Conservation (phyloP, 2,797 vertebrate genomes). For the Gambelia wislizenii region DNA sequence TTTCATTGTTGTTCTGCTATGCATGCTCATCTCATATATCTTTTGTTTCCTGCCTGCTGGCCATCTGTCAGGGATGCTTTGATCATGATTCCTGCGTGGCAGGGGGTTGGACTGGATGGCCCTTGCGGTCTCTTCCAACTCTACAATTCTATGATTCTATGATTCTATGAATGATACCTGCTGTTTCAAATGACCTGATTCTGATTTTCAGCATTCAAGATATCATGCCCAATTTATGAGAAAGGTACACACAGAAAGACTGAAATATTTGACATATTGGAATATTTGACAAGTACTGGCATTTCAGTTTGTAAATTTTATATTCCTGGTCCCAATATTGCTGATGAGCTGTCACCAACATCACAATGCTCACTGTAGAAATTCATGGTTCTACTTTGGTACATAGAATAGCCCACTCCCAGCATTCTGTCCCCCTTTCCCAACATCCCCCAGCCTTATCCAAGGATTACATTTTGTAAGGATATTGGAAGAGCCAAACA, state of each 20-base stretch:
- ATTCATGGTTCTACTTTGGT: background rate
- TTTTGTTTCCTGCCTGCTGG: too few relatives aligned
- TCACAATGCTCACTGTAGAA: background rate
- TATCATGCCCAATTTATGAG: background rate
- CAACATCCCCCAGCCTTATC: background rate
- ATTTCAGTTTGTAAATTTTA: background rate
- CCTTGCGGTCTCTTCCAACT: too few relatives aligned
- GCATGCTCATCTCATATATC: too few relatives aligned
- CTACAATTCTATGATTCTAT: too few relatives aligned
- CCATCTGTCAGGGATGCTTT: too few relatives aligned
- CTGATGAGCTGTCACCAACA: slow-evolving; percentile 12
- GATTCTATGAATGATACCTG: background rate
- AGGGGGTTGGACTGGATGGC: too few relatives aligned
- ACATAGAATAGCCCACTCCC: background rate
- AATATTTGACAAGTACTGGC: background rate
- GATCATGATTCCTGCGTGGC: too few relatives aligned
- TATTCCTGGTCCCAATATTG: background rate
- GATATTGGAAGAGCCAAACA: background rate
- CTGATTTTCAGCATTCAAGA: background rate
- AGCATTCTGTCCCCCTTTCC: background rate
- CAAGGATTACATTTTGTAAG: background rate
- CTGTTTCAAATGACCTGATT: background rate
- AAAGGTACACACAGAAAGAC: background rate
- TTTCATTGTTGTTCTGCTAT: too few relatives aligned
- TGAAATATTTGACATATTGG: background rate